Base-by-base conservation (phyloP, 1,140 invertebrate genomes). In the Drosophila eugracilis region DNA sequence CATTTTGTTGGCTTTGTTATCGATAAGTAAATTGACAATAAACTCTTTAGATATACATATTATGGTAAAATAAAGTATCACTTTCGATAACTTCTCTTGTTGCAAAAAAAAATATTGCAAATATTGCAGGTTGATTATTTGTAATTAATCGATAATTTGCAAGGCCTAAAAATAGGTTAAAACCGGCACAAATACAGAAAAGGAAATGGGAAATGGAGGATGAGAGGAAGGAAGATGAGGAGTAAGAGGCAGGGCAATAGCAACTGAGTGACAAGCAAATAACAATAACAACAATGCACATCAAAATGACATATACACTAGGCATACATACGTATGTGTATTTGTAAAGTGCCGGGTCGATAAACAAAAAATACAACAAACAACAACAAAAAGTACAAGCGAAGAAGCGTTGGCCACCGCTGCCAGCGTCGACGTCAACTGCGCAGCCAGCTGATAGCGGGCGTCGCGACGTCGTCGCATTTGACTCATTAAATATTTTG, bases 401-500 rank as follows among this genome's bases (percentile, higher is more conserved):
- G 49, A 54, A 44, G 39, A 57, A 74, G 71, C 62, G 39, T 14
- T 7, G 6, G 21, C 21, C 21, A n/a, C 5, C 63, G 58, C 42
- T 39, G 59, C n/a, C 14, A 6, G 10, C 47, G 55, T 41, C 70
- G 41, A 39, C 63, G 75, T 22, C 45, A 39, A 24, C 67, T 28
- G 63, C 60, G 14, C 57, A 41, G 62, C 63, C 71, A 74, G 71
- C 79, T 79, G 76, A 83, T 78, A 83, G 70, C 78, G 42, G 70
- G 19, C 47, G 75, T 57, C 52, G 55, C 54, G 54, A 14, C 48
- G 74, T 65, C 48, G 74, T 65, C 77, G 81, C 83, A 58, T 88
- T 86, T 81, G 83, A 86, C 83, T 86, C 81, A 88, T 88, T 86
- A 86, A 86, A 86, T 86, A 86, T 86, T 86, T 86, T 86, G 81